A percentile compares a stretch with the other conserved stretches of the same genome.
Conservation (phyloP, 2,888 invertebrate genomes). For the Alentia gelatinosa region DNA sequence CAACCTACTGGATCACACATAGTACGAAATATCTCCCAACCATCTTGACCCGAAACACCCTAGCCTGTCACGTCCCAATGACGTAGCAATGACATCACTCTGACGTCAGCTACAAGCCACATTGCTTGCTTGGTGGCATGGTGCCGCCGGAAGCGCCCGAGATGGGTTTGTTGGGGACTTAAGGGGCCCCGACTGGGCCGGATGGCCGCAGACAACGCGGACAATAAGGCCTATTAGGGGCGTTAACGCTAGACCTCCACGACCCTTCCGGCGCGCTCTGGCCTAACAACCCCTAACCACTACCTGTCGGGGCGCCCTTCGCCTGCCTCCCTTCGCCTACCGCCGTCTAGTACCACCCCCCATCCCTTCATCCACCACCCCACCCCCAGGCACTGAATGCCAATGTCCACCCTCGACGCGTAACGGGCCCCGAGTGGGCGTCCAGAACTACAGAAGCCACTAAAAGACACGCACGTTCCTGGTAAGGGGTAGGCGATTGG, state of each 20-base stretch:
- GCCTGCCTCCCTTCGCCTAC: background rate
- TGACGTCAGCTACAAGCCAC: too few relatives aligned
- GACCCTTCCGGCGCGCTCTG: background rate
- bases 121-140: too few relatives aligned
- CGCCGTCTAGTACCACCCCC: background rate
- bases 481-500: background rate
- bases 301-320: background rate
- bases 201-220: background rate
- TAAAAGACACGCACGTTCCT: background rate
- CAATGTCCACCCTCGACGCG: too few relatives aligned
- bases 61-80: too few relatives aligned
- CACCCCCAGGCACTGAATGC: background rate
- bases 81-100: too few relatives aligned
- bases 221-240: constrained; percentile 16
- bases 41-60: too few relatives aligned
- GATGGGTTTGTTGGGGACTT: background rate
- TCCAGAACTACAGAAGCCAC: background rate
- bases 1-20: too few relatives aligned
- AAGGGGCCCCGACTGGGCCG: background rate
- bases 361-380: background rate
- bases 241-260: constrained; percentile 1
- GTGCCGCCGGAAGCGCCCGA: background rate
- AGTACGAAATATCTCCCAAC: too few relatives aligned
- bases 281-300: background rate
- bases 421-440: background rate